A percentile compares a stretch with the other conserved stretches of the same genome.
Conservation (phyloP, 2,888 invertebrate genomes). For the Mechanitis mazaeus region DNA sequence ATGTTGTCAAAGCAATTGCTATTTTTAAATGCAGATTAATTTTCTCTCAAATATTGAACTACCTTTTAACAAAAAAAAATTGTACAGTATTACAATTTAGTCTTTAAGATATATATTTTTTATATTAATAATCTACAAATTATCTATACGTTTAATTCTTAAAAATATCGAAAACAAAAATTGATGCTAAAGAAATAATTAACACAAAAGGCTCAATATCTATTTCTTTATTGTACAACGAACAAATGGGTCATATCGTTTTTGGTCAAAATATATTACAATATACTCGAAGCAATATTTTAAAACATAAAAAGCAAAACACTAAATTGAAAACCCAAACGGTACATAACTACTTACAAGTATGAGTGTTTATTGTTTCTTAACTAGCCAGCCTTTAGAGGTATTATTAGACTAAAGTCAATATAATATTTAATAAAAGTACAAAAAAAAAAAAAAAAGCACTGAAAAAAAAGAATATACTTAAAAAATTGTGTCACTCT, state of each 20-base stretch:
- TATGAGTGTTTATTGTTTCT: neutral
- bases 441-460: too few relatives aligned
- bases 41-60: too few relatives aligned
- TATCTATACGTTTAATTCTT: too few relatives aligned
- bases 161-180: too few relatives aligned
- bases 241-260: constrained; percentile 14
- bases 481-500: neutral
- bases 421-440: too few relatives aligned
- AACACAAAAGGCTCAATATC: neutral
- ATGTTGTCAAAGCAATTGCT: too few relatives aligned
- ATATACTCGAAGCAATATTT: constrained; percentile 13
- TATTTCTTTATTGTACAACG: neutral
- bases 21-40: too few relatives aligned
- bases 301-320: constrained; percentile 18
- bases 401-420: neutral
- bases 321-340: constrained; percentile 33
- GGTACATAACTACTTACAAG: constrained; percentile 10
- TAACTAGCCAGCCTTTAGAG: neutral
- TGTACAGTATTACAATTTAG: too few relatives aligned
- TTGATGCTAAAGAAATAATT: neutral
- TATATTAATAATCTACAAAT: too few relatives aligned
- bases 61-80: too few relatives aligned
- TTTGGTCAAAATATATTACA: constrained; percentile 17
- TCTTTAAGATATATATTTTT: too few relatives aligned
- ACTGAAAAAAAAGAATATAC: too few relatives aligned